Percentiles rank a stretch among this genome's conserved stretches.
Evolutionary conservation across 1,140 invertebrate species (phyloP).

Genomic region (Hydropsyche tenuis): DNA sequence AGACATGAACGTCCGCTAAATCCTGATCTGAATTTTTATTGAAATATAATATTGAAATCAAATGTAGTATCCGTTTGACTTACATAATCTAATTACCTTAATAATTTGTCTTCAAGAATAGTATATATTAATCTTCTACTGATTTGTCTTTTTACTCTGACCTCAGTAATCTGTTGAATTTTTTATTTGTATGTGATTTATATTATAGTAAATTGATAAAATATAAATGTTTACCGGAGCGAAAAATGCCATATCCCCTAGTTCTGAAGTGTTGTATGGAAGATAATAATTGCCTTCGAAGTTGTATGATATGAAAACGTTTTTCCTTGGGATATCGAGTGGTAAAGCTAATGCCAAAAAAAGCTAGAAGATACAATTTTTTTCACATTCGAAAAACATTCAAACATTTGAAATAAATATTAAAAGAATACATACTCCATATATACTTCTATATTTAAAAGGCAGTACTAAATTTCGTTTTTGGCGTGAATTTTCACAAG

Average conservation of each 20-base stretch:
- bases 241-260: constrained; percentile 53
- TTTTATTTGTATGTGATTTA: neutral
- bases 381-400: constrained; percentile 6
- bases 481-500: neutral
- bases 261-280: constrained; percentile 57
- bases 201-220: neutral
- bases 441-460: constrained; percentile 31
- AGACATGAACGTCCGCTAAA: constrained; percentile 71
- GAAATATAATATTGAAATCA: neutral
- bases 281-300: constrained; percentile 75
- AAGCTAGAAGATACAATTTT: constrained; percentile 53
- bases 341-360: constrained; percentile 76
- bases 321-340: constrained; percentile 71
- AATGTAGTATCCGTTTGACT: too few species aligned
- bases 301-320: constrained; percentile 76
- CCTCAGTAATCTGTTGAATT: neutral
- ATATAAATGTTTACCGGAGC: constrained; percentile 37
- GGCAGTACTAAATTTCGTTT: constrained; percentile 31
- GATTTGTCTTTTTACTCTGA: constrained; percentile 14
- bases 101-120: constrained; percentile 37
- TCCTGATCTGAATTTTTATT: constrained; percentile 55
- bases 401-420: neutral
- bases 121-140: constrained; percentile 40
- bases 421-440: constrained; percentile 39
- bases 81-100: too few species aligned